A percentile compares a stretch with the other conserved stretches of the same genome.
Conservation (phyloP, 2,888 invertebrate species). For the Ditula angustiorana region DNA sequence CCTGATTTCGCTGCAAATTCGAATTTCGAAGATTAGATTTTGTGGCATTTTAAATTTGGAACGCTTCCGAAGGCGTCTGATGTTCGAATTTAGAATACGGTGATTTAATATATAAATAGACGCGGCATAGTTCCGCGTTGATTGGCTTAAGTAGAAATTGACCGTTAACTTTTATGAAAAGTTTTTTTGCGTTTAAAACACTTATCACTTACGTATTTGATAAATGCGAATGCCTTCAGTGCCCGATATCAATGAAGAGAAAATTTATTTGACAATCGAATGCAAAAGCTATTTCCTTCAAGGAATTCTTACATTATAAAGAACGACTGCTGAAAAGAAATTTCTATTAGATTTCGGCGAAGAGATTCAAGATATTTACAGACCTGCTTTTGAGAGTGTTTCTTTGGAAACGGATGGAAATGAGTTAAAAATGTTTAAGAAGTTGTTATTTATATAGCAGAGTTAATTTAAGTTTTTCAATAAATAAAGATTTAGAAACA, state of each 20-base stretch:
- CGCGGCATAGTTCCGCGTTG: background rate
- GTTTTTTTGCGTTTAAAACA: background rate
- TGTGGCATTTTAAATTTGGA: slow-evolving; percentile 18
- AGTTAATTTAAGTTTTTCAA: background rate
- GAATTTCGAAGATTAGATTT: slow-evolving; percentile 63
- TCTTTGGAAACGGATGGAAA: slow-evolving; percentile 13
- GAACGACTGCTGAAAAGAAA: slow-evolving; percentile 37
- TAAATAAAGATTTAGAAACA: background rate
- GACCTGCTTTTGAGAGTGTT: slow-evolving; percentile 22
- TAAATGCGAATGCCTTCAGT: slow-evolving; percentile 25
- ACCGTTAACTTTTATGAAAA: background rate
- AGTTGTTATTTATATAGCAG: background rate
- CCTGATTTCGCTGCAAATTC: slow-evolving; percentile 57
- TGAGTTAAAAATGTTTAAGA: slow-evolving; percentile 10
- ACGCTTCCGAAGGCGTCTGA: slow-evolving; percentile 23
- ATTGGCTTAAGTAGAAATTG: background rate
- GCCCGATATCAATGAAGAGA: slow-evolving; percentile 35
- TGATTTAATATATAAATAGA: slow-evolving; percentile 21
- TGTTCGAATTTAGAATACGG: slow-evolving; percentile 43
- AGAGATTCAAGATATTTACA: slow-evolving; percentile 36
- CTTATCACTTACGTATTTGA: background rate
- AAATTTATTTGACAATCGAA: slow-evolving; percentile 41
- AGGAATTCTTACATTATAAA: slow-evolving; percentile 39
- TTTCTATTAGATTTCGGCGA: slow-evolving; percentile 38
- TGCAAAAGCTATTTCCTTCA: slow-evolving; percentile 40